Conservation (phyloP, 2,797 vertebrate genomes). For the Coluber constrictor region DNA sequence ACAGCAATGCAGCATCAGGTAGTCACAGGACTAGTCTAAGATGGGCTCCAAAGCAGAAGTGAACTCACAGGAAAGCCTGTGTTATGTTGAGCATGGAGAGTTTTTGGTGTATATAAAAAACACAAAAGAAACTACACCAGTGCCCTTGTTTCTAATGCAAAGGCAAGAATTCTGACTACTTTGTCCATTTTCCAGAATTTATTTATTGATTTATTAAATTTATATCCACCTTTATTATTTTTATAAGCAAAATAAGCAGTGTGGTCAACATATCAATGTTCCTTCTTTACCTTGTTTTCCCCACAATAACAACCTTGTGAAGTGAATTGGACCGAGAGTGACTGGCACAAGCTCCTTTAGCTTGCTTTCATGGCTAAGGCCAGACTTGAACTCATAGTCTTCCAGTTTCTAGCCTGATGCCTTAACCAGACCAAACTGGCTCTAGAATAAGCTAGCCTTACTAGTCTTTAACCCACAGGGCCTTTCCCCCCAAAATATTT, state of each 20-base stretch:
- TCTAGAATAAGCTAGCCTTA: not conserved
- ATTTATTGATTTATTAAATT: not conserved
- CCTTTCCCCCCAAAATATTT: not conserved
- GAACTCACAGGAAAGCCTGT: not conserved
- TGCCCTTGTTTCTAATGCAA: not conserved
- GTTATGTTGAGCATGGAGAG: not conserved
- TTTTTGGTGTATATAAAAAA: not conserved
- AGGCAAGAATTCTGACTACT: not conserved
- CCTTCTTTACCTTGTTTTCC: not conserved
- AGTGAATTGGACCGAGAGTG: not conserved
- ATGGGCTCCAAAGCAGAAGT: not conserved
- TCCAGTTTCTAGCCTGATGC: not conserved
- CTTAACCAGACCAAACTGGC: not conserved
- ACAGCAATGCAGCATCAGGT: not conserved
- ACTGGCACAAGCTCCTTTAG: not conserved
- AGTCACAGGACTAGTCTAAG: not conserved
- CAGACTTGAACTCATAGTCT: not conserved
- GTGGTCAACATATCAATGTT: not conserved
- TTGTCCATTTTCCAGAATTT: not conserved
- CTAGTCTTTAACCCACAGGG: not conserved
- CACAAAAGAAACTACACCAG: not conserved
- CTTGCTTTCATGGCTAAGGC: not conserved
- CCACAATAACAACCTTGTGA: not conserved
- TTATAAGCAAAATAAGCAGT: not conserved
- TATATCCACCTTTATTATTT: not conserved